These are phyloP conservation scores for Fundulus diaphanus DNA, from an alignment of 2,797 vertebrate genomes.

Conservation along the genomic window DNA sequence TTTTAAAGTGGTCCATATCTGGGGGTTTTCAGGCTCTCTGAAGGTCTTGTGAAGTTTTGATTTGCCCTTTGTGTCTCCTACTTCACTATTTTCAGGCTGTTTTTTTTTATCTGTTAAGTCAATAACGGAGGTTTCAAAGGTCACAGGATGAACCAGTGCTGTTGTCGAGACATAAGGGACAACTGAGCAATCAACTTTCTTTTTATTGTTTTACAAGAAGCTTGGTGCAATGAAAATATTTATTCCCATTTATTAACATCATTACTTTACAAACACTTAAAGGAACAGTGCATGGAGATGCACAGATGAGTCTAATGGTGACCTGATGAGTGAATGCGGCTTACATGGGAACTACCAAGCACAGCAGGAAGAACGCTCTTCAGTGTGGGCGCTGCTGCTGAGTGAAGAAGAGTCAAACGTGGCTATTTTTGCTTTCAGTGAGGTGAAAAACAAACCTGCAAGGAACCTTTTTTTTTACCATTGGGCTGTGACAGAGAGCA, in stretches of 20 bases:
- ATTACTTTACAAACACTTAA: neutral
- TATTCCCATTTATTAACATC: neutral
- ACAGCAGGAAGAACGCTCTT: neutral
- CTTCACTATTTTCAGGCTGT: neutral
- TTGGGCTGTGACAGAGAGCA: neutral
- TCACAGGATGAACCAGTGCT: neutral
- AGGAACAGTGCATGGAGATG: neutral
- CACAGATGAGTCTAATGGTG: neutral
- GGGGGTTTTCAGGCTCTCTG: neutral
- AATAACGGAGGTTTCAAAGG: neutral
- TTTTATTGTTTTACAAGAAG: neutral
- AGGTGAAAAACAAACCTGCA: neutral
- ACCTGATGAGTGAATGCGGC: neutral
- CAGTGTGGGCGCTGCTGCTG: neutral
- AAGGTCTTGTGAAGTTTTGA: neutral
- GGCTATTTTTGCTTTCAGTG: neutral
- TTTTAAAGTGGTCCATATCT: neutral
- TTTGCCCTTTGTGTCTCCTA: neutral
- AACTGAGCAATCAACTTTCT: neutral
- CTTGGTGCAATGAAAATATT: neutral
- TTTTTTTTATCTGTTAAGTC: neutral
- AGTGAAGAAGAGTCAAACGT: neutral
- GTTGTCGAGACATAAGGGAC: neutral
- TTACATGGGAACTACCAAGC: neutral
- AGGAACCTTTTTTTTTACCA: too few species aligned